phyloP scores from a whole-genome alignment of 2,113 vertebrate species.

The Nestor notabilis region DNA sequence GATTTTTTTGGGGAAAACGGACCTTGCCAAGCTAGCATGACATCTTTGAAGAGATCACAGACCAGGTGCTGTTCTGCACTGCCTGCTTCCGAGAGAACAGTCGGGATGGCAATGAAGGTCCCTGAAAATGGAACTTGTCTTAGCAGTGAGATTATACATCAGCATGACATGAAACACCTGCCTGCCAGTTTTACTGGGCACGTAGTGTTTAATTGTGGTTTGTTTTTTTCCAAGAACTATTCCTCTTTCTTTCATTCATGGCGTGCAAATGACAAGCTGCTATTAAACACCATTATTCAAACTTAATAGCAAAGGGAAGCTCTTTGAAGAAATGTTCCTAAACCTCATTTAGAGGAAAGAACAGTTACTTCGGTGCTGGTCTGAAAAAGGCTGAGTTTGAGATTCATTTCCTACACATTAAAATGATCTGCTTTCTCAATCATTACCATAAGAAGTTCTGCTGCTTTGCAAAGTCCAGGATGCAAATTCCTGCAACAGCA shows the following conservation, averaged over 20 bases:
- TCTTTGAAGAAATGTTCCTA: not conserved
- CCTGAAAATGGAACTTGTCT: not conserved
- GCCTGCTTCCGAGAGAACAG: not conserved
- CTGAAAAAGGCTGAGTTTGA: conserved; percentile 24
- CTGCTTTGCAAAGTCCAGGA: conserved; percentile 23
- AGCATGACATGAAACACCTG: conserved; percentile 1
- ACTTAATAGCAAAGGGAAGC: not conserved
- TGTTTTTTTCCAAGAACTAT: conserved; percentile 27
- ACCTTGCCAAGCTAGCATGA: not conserved
- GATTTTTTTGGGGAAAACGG: not conserved
- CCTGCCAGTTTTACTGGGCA: conserved; percentile 10
- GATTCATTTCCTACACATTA: not conserved
- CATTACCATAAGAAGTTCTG: conserved; percentile 19
- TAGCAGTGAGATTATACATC: not conserved
- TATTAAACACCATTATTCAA: conserved; percentile 32
- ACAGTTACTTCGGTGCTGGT: not conserved
- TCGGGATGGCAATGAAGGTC: not conserved
- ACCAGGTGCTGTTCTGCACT: not conserved
- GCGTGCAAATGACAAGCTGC: not conserved
- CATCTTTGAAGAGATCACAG: not conserved
- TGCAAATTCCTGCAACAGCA: conserved; percentile 28
- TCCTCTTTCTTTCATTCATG: not conserved
- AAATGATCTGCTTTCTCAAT: not conserved
- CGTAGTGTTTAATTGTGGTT: conserved; percentile 28
- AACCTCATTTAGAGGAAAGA: not conserved